phyloP scores from a whole-genome alignment of 2,113 vertebrate species.

The Geococcyx californianus region DNA sequence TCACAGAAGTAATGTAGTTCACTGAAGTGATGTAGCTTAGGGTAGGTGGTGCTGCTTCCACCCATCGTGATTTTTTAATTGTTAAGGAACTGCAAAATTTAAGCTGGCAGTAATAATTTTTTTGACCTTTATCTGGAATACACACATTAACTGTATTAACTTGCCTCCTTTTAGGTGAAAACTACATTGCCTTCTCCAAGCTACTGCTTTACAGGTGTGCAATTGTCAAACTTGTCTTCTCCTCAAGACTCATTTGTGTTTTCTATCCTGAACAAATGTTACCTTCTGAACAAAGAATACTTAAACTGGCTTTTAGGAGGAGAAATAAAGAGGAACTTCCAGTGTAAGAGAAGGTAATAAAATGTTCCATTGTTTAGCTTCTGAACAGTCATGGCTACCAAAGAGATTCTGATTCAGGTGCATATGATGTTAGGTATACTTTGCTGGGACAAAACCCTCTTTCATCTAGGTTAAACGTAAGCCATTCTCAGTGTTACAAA shows the following conservation, averaged over 20 bases:
- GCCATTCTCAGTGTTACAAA: neutral
- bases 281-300: neutral
- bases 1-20: neutral
- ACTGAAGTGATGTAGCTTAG: neutral
- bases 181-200: neutral
- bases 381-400: neutral
- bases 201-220: neutral
- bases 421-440: neutral
- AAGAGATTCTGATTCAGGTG: neutral
- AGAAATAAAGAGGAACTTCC: neutral
- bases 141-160: neutral
- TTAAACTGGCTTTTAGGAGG: neutral
- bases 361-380: neutral
- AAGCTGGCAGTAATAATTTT: neutral
- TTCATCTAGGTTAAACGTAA: neutral
- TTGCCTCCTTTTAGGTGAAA: neutral
- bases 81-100: neutral
- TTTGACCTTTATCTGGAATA: neutral
- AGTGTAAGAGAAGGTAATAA: neutral
- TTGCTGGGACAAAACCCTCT: neutral
- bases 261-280: neutral
- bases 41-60: neutral
- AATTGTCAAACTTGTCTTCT: neutral
- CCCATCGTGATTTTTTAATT: neutral
- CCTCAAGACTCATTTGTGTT: neutral